Conservation (phyloP, 2,797 vertebrate genomes). For the Gadopsis marmoratus region DNA sequence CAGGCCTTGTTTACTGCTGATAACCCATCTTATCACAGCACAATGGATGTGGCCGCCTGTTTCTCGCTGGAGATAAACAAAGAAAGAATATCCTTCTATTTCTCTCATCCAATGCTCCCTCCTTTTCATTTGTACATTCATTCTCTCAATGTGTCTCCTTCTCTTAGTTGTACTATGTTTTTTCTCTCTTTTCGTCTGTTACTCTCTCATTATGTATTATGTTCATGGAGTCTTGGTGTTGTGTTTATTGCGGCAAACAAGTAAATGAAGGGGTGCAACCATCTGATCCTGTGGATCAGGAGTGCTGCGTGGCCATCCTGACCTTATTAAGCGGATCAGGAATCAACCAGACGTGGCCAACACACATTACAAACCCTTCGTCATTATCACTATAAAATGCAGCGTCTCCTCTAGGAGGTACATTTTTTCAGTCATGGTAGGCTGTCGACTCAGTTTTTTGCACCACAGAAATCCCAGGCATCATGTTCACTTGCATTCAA, state of each 20-base stretch:
- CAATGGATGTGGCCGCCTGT: conserved; percentile 83
- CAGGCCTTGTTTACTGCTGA: conserved; percentile 85
- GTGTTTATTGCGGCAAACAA: conserved; percentile 4
- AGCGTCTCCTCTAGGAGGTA: not conserved
- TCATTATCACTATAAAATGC: not conserved
- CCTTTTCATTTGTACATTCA: conserved; percentile 61
- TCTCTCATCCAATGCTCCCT: conserved; percentile 50
- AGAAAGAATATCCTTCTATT: conserved; percentile 74
- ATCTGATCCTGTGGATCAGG: not conserved
- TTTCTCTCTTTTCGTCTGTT: conserved; percentile 22
- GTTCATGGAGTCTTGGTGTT: not conserved
- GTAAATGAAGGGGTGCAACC: not conserved
- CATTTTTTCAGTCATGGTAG: not conserved
- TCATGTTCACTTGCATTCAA: not conserved
- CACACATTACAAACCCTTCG: not conserved
- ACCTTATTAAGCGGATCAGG: not conserved
- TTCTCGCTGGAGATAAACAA: conserved; percentile 77
- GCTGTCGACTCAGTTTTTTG: not conserved
- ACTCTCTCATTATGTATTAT: conserved; percentile 4
- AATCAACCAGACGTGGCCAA: not conserved
- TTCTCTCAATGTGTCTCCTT: conserved; percentile 37
- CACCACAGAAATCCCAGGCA: not conserved
- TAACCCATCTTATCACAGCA: conserved; percentile 85
- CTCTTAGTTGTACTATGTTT: conserved; percentile 29
- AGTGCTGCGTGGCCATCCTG: not conserved